phyloP scores from a whole-genome alignment of 2,797 vertebrate species.

The Myotis planiceps region DNA sequence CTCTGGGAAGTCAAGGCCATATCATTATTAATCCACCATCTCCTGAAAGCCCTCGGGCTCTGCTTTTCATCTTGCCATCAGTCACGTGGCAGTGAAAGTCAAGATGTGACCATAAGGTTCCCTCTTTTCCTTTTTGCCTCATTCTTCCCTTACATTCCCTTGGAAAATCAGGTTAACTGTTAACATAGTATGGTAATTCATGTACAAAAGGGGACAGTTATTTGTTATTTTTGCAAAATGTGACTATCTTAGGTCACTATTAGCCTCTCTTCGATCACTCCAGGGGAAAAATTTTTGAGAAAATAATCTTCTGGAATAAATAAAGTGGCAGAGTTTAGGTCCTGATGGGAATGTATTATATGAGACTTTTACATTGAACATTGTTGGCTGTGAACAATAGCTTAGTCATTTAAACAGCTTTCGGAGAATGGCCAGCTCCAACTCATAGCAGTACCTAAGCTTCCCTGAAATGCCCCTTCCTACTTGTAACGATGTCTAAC shows the following conservation, averaged over 20 bases:
- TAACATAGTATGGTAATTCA: slow-evolving; percentile 1
- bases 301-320: neutral
- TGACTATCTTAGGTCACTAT: neutral
- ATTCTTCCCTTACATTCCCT: slow-evolving; percentile 49
- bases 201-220: slow-evolving; percentile 2
- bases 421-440: neutral
- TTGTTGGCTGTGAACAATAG: neutral
- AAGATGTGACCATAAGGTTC: slow-evolving; percentile 57
- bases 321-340: neutral
- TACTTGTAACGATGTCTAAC: neutral
- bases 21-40: slow-evolving; percentile 81
- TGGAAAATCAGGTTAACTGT: slow-evolving; percentile 57
- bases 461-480: slow-evolving; percentile 23
- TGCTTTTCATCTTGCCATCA: slow-evolving; percentile 81
- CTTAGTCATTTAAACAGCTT: slow-evolving; percentile 16
- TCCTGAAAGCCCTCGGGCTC: slow-evolving; percentile 77
- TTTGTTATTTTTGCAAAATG: slow-evolving; percentile 44
- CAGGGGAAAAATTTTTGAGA: slow-evolving; percentile 23
- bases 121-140: slow-evolving; percentile 37
- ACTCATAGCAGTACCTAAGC: neutral
- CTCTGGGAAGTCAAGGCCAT: slow-evolving; percentile 83
- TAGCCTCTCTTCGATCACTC: slow-evolving; percentile 4
- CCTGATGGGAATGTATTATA: neutral
- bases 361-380: neutral
- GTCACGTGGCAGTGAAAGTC: slow-evolving; percentile 66